These are phyloP conservation scores for Ochropleura leucogaster DNA, from an alignment of 2,888 invertebrate genomes.

Conservation along the genomic window DNA sequence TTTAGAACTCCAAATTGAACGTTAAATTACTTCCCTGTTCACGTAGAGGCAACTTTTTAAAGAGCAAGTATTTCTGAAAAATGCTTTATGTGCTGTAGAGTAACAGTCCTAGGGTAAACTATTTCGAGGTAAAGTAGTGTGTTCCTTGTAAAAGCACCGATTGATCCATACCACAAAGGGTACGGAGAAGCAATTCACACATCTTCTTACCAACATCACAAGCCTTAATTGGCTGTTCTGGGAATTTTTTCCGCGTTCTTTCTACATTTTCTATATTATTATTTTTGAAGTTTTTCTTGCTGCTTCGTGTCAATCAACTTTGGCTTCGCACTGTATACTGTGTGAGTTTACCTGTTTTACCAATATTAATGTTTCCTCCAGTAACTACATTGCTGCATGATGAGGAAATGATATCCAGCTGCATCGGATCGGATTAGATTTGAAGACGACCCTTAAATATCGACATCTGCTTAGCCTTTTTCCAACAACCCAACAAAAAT, in stretches of 20 bases:
- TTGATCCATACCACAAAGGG: too few relatives aligned
- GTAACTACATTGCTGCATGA: too few relatives aligned
- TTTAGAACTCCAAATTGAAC: not conserved
- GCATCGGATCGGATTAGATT: not conserved
- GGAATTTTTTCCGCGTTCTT: not conserved
- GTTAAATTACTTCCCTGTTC: slow-evolving; percentile 5
- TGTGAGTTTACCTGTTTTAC: not conserved
- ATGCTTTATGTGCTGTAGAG: not conserved
- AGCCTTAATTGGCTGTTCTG: not conserved
- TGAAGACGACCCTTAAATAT: not conserved
- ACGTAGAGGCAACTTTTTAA: not conserved
- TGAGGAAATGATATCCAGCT: not conserved
- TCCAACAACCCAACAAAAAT: too few relatives aligned
- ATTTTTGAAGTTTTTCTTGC: not conserved
- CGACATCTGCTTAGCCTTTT: too few relatives aligned
- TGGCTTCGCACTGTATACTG: not conserved
- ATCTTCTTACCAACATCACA: not conserved
- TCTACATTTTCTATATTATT: not conserved
- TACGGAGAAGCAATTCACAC: too few relatives aligned
- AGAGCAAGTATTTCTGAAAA: too few relatives aligned
- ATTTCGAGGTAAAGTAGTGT: not conserved
- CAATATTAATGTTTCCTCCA: too few relatives aligned
- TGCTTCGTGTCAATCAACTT: not conserved
- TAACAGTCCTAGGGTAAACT: too few relatives aligned
- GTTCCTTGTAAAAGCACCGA: too few relatives aligned